Evolutionary conservation across 2,113 vertebrate genomes (phyloP).

Genomic region (Gobiocypris rarus): DNA sequence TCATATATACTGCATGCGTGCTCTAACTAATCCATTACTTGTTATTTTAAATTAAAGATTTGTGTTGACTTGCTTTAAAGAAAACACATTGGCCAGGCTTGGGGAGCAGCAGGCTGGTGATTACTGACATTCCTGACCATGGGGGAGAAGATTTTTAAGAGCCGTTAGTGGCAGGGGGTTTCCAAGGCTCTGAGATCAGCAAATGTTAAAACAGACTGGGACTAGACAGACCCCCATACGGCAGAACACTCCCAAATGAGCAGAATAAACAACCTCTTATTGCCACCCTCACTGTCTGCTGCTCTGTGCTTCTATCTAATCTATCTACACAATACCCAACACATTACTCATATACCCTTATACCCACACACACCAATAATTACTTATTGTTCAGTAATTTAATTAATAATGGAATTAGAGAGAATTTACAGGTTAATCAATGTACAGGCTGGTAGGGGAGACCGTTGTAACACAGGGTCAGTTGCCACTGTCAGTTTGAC

Average conservation of each 20-base stretch:
- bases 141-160: slow-evolving; percentile 56
- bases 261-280: slow-evolving; percentile 55
- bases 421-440: too few relatives aligned
- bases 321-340: too few relatives aligned
- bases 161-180: slow-evolving; percentile 53
- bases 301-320: slow-evolving; percentile 1
- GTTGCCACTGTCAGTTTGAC: too few relatives aligned
- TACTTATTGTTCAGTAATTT: too few relatives aligned
- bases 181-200: slow-evolving; percentile 54
- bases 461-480: too few relatives aligned
- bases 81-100: slow-evolving; percentile 43
- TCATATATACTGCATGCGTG: neutral
- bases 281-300: neutral
- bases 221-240: slow-evolving; percentile 33
- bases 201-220: slow-evolving; percentile 57
- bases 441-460: too few relatives aligned
- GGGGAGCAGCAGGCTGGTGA: slow-evolving; percentile 41
- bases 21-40: slow-evolving; percentile 12
- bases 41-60: slow-evolving; percentile 49
- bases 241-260: slow-evolving; percentile 52
- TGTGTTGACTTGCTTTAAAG: slow-evolving; percentile 46
- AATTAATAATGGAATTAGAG: too few relatives aligned
- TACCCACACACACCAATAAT: too few relatives aligned
- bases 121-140: slow-evolving; percentile 59
- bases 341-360: too few relatives aligned